Evolutionary conservation across 2,888 invertebrate species (phyloP).

Genomic region (Hoplodrina ambigua): DNA sequence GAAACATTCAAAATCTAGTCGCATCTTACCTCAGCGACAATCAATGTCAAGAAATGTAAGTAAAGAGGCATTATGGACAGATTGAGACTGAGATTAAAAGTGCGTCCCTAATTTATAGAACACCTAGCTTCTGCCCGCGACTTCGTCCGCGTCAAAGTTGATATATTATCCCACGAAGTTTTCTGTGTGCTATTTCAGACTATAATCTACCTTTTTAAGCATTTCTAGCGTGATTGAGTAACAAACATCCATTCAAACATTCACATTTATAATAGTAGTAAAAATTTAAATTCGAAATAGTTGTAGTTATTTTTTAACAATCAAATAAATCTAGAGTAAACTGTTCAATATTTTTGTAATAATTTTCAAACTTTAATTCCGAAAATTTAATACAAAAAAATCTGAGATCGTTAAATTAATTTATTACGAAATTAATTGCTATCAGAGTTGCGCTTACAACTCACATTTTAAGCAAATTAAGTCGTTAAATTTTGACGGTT

Average conservation of each 20-base stretch:
- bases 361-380: background rate
- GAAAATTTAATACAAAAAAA: background rate
- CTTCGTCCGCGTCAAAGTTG: too few species aligned
- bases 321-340: background rate
- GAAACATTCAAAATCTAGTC: too few species aligned
- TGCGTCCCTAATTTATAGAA: conserved; percentile 6
- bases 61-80: too few species aligned
- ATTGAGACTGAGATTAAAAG: too few species aligned
- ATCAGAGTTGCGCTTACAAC: conserved; percentile 17
- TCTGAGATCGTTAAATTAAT: conserved; percentile 19
- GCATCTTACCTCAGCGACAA: too few species aligned
- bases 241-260: too few species aligned
- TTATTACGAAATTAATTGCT: conserved; percentile 30
- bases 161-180: too few species aligned
- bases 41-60: too few species aligned
- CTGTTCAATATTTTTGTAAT: background rate
- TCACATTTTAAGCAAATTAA: conserved; percentile 33
- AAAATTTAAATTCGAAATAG: conserved; percentile 9
- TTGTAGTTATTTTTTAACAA: background rate
- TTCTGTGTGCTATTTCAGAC: too few species aligned
- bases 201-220: background rate
- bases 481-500: conserved; percentile 42
- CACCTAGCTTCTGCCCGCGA: background rate
- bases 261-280: too few species aligned
- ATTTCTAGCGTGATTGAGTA: too few species aligned